Base-by-base conservation (phyloP, 2,888 invertebrate genomes). In the Catonia carolina region DNA sequence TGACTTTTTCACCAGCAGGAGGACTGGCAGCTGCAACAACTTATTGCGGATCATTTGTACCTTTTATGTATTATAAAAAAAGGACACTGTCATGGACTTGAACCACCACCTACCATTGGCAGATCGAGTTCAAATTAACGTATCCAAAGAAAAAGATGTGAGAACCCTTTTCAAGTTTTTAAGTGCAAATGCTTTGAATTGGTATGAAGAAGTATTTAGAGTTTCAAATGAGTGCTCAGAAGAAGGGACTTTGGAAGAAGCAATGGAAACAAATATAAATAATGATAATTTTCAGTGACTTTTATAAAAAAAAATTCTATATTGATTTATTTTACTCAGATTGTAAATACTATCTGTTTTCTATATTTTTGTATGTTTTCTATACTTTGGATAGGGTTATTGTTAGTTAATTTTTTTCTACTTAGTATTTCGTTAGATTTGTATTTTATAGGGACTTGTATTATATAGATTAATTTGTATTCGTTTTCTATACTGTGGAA, bases 341-440 rank as follows among this genome's bases (percentile, higher is more conserved):
- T 27, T 27, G 4, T 27, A 27, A 6, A 27, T 27, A 27, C 4
- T 6, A 8, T 8, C 4, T 27, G 4, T 27, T 27, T 27, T 27
- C 8, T 8, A 27, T 27, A 6, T 27, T 27, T 27, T 8, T 6
- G 27, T 27, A 4, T 27, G 8, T 27, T 8, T 6, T n/a, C n/a
- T n/a, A n/a, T n/a, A 27, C 8, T 27, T 6, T 6, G 27, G 8
- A 27, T 27, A 27, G 8, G 4, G 4, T 27, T 27, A 6, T 27
- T 4, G 4, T 27, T 27, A 6, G 8, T 27, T 27, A 6, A 27
- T 27, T 27, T 27, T 27, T 27, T 27, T 27, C 8, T 27, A 27
- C 27, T 17, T 36, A 37, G 20, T 27, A 17, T 20, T 2, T 42
- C 59, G 8, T 45, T 53, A 49, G 33, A 45, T 57, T 7, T 55